phyloP scores from a whole-genome alignment of 2,888 invertebrate genomes.

The Drosophila rubida region DNA sequence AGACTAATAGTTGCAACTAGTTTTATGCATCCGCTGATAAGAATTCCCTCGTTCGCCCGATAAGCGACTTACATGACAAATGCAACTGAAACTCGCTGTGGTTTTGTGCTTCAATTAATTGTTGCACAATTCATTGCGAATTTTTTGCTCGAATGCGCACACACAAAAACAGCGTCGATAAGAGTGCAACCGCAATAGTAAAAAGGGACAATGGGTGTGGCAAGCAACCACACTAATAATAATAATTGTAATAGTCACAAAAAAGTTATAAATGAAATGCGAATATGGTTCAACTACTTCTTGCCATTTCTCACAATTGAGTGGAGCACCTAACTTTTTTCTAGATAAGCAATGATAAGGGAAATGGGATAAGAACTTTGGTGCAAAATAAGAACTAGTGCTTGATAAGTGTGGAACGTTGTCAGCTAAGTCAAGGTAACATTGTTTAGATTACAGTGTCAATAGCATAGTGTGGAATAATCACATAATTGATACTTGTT shows the following conservation, averaged over 20 bases:
- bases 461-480: background rate
- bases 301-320: slow-evolving; percentile 15
- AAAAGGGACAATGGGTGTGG: background rate
- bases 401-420: slow-evolving; percentile 11
- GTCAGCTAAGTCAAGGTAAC: slow-evolving; percentile 8
- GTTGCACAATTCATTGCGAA: slow-evolving; percentile 31
- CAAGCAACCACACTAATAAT: slow-evolving; percentile 14
- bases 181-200: slow-evolving; percentile 34
- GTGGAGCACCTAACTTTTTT: background rate
- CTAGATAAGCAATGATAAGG: slow-evolving; percentile 36
- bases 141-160: slow-evolving; percentile 27
- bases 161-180: slow-evolving; percentile 22
- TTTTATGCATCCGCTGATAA: slow-evolving; percentile 21
- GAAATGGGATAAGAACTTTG: slow-evolving; percentile 12
- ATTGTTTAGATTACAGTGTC: background rate
- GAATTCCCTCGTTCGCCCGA: background rate
- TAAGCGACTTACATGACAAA: slow-evolving; percentile 3
- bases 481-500: slow-evolving; percentile 4
- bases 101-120: slow-evolving; percentile 22
- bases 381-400: slow-evolving; percentile 1
- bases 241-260: background rate
- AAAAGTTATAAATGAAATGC: slow-evolving; percentile 3
- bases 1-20: background rate
- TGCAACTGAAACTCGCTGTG: slow-evolving; percentile 11
- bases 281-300: slow-evolving; percentile 2